These are phyloP conservation scores for Chunga burmeisteri DNA, from an alignment of 2,113 vertebrate genomes.

Conservation along the genomic window DNA sequence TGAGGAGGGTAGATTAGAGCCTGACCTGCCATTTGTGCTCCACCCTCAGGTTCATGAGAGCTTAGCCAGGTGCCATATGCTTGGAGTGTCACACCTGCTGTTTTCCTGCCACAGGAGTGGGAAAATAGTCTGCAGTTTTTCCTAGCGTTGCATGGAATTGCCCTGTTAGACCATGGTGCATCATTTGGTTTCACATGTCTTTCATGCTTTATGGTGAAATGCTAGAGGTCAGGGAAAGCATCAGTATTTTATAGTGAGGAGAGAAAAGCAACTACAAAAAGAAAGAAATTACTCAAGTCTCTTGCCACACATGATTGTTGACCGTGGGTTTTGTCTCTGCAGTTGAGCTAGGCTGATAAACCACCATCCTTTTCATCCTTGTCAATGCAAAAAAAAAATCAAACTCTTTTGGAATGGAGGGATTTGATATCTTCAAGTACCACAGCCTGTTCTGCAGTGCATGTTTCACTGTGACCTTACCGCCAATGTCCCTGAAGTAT, in stretches of 20 bases:
- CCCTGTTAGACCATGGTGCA: too few relatives aligned
- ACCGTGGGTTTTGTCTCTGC: background rate
- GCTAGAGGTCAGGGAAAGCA: background rate
- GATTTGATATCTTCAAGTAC: background rate
- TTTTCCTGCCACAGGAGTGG: too few relatives aligned
- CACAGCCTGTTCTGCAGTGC: background rate
- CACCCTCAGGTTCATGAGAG: background rate
- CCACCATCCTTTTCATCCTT: background rate
- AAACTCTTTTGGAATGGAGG: background rate
- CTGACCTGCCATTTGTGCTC: background rate
- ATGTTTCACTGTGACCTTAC: background rate
- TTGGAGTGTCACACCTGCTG: background rate
- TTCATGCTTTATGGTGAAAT: background rate
- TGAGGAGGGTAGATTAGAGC: background rate
- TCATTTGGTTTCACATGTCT: background rate
- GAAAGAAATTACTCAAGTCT: background rate
- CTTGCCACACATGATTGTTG: fast-evolving
- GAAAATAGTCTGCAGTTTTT: fast-evolving
- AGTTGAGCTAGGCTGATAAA: background rate
- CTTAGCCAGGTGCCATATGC: background rate
- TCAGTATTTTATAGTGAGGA: background rate
- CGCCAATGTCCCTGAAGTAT: background rate
- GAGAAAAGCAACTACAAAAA: background rate
- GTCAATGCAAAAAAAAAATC: background rate
- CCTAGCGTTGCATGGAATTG: background rate